phyloP scores from a whole-genome alignment of 2,113 vertebrate genomes.

The Cyanocitta stelleri region DNA sequence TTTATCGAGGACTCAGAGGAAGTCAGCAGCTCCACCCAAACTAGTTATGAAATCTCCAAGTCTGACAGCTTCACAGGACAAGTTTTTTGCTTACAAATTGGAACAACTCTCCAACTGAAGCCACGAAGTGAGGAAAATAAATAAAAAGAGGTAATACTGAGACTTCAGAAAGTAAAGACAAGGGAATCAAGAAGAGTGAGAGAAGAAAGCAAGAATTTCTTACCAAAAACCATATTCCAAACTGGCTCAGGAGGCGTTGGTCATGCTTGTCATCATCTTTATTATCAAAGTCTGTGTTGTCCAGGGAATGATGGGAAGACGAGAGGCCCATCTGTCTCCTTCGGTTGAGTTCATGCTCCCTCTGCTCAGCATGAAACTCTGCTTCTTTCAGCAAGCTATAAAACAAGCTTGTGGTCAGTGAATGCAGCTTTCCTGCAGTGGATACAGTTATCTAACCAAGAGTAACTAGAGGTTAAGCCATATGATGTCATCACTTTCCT shows the following conservation, averaged over 20 bases:
- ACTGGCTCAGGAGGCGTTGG: slow-evolving; percentile 95
- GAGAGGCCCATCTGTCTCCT: slow-evolving; percentile 95
- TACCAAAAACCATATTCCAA: slow-evolving; percentile 99
- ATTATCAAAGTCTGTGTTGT: slow-evolving; percentile 97
- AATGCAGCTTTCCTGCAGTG: neutral
- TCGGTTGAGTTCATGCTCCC: slow-evolving; percentile 91
- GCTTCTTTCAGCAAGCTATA: slow-evolving; percentile 94
- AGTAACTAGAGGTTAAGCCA: neutral
- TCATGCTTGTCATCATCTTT: slow-evolving; percentile 98
- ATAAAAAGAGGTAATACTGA: neutral
- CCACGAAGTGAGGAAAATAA: neutral
- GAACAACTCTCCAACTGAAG: neutral
- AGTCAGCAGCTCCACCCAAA: neutral
- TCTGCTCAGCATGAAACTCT: slow-evolving; percentile 94
- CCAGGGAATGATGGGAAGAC: slow-evolving; percentile 93
- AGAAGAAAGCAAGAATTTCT: neutral
- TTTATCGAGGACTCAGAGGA: neutral
- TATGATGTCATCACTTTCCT: neutral
- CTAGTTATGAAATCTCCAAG: neutral
- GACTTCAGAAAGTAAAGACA: neutral
- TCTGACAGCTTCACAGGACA: neutral
- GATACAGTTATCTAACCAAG: neutral
- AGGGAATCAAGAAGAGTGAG: neutral
- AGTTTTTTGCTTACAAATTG: neutral
- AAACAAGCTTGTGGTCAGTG: neutral